Conservation (phyloP, 2,888 invertebrate species). For the Polymixis lichenea region DNA sequence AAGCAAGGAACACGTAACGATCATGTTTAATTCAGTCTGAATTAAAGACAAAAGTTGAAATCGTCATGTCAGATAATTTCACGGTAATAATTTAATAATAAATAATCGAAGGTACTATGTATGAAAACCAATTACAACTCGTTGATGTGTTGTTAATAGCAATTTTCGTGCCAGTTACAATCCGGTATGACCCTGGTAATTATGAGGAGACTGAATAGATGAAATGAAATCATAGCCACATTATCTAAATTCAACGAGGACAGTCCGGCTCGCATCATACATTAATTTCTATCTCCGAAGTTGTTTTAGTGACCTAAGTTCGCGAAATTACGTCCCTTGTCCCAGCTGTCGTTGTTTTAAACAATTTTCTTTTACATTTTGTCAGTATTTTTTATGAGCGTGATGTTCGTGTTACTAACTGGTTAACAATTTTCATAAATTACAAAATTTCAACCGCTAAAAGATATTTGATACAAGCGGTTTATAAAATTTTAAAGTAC, state of each 20-base stretch:
- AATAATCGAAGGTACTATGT: neutral
- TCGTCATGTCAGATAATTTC: slow-evolving; percentile 21
- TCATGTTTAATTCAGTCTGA: slow-evolving; percentile 15
- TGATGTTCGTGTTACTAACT: slow-evolving; percentile 64
- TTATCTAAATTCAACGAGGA: slow-evolving; percentile 51
- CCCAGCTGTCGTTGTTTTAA: slow-evolving; percentile 76
- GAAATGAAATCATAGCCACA: slow-evolving; percentile 45
- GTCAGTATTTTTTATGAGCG: slow-evolving; percentile 69
- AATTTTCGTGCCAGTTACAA: slow-evolving; percentile 10
- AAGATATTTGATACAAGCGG: slow-evolving; percentile 45
- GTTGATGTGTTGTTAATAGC: slow-evolving; percentile 15
- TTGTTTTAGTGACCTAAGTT: slow-evolving; percentile 73
- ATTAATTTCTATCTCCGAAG: slow-evolving; percentile 69
- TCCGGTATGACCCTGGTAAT: neutral
- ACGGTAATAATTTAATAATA: slow-evolving; percentile 22
- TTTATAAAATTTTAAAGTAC: slow-evolving; percentile 24
- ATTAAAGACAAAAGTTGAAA: slow-evolving; percentile 5
- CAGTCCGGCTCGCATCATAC: slow-evolving; percentile 57
- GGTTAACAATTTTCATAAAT: slow-evolving; percentile 67
- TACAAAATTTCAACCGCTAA: slow-evolving; percentile 49
- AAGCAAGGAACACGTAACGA: slow-evolving; percentile 20
- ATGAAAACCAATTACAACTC: slow-evolving; percentile 19
- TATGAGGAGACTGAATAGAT: neutral
- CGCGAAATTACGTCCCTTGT: slow-evolving; percentile 66
- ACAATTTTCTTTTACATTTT: slow-evolving; percentile 75